A percentile compares a stretch with the other conserved stretches of the same genome.
Conservation (phyloP, 2,888 invertebrate species). For the Harmothoe impar region DNA sequence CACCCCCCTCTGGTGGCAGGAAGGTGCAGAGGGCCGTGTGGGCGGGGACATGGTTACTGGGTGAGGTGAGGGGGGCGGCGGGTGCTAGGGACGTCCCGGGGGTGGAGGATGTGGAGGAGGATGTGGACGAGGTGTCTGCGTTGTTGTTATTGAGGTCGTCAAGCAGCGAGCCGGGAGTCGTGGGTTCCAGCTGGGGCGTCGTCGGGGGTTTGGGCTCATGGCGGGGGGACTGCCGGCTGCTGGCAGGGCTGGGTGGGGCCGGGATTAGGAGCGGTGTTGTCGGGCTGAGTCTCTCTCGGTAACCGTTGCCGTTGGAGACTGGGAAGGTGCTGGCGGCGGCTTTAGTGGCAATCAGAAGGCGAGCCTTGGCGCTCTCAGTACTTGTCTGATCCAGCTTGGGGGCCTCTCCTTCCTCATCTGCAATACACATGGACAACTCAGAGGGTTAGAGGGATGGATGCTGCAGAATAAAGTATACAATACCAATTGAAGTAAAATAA, state of each 20-base stretch:
- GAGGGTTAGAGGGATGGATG: too few relatives aligned
- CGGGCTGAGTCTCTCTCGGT: slow-evolving; percentile 9
- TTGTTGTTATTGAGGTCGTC: slow-evolving; percentile 48
- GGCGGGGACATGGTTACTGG: not conserved
- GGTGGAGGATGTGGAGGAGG: slow-evolving; percentile 18
- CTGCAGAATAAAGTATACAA: too few relatives aligned
- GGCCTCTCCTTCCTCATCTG: slow-evolving; percentile 49
- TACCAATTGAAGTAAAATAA: too few relatives aligned
- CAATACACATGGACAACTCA: not conserved
- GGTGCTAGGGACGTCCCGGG: not conserved
- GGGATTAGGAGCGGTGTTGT: not conserved
- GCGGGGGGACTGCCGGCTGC: not conserved
- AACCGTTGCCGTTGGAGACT: slow-evolving; percentile 57
- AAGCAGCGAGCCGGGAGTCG: not conserved
- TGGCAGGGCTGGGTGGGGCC: not conserved
- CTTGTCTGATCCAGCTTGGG: slow-evolving; percentile 31
- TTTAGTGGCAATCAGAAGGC: not conserved
- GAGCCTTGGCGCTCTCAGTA: not conserved
- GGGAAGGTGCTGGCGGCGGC: not conserved
- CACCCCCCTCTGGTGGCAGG: not conserved
- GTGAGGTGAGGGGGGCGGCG: not conserved
- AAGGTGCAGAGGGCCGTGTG: not conserved
- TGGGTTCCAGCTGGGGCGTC: not conserved
- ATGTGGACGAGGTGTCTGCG: not conserved
- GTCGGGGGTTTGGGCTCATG: slow-evolving; percentile 27